phyloP scores from a whole-genome alignment of 2,797 vertebrate genomes.

The Rhinophrynus dorsalis region DNA sequence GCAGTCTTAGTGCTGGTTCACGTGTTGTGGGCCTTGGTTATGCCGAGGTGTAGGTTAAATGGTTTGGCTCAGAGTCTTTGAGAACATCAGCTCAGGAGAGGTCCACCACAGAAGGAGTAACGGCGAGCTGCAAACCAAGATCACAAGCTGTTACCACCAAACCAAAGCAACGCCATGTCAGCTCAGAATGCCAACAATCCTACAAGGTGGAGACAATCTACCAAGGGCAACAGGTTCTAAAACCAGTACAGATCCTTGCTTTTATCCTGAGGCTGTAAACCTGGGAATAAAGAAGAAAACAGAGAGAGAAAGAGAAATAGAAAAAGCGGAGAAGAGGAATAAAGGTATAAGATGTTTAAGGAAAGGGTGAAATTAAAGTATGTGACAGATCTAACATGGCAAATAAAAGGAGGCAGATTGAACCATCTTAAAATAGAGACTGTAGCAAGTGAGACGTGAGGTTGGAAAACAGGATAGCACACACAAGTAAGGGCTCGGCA shows the following conservation, averaged over 20 bases:
- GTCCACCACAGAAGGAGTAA: constrained; percentile 83
- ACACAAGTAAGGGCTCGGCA: no score
- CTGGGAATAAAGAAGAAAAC: constrained; percentile 76
- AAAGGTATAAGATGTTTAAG: constrained; percentile 63
- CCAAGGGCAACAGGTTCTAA: constrained; percentile 75
- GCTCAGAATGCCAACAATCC: constrained; percentile 61
- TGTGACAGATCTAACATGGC: constrained; percentile 11
- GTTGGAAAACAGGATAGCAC: no score
- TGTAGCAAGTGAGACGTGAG: background rate
- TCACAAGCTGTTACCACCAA: constrained; percentile 86
- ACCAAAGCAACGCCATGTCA: constrained; percentile 69
- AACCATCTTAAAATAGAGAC: background rate
- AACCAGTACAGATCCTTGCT: constrained; percentile 98
- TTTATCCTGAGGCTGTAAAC: constrained; percentile 94
- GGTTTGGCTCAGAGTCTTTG: constrained; percentile 58
- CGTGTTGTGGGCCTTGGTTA: constrained; percentile 53
- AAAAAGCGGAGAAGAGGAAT: constrained; percentile 53
- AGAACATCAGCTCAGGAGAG: constrained; percentile 86
- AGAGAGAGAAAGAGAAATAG: constrained; percentile 12
- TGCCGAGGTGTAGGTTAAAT: constrained; percentile 54
- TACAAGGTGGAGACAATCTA: constrained; percentile 70
- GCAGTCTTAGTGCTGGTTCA: constrained; percentile 53
- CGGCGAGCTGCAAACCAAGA: constrained; percentile 94
- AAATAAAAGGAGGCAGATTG: background rate
- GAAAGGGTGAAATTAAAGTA: constrained; percentile 55